Base-by-base conservation (phyloP, 2,888 invertebrate genomes). In the Drosophila austrosaltans region DNA sequence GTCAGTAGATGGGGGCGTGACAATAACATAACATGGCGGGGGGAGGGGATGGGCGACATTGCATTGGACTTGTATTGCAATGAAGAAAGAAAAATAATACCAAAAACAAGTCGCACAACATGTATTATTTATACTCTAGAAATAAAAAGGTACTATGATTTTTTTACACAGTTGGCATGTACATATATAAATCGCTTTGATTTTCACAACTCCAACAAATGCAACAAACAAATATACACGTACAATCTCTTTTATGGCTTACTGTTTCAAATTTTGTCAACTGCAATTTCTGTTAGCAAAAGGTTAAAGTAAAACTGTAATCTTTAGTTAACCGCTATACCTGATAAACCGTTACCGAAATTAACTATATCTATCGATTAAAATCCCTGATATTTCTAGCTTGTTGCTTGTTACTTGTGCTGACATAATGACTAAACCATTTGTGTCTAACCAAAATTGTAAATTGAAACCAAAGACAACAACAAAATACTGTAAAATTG, bases 361-460 rank as follows among this genome's bases (percentile, higher is more conserved):
- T 25, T 48, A 20, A 56, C 32, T 56, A 36, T 28, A n/a, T 48
- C 12, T 48, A 25, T 16, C 48, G 48, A 25, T 48, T 48, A n/a
- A 25, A 36, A 54, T 69, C 54, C 53, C n/a, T 71, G 42, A 39
- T 32, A 79, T 30, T 53, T 28, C 16, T 16, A 16, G 16, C 16
- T 16, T 16, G 16, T 28, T 53, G 53, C 36, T 25, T 4, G 61
- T 36, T 69, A 66, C 80, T 48, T 48, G 69, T 48, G 69, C 81
- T 81, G 81, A 82, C 82, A 82, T 89, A 82, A 82, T 89, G 82
- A 72, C 83, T 82, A 62, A 73, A 77, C 56, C 69, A 72, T 63
- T 75, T 48, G 16, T 48, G 48, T 22, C 48, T 69, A 32, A 6
- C 70, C 76, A 63, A 72, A 58, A 16, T 39, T 66, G 57, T 28